Percentiles rank a stretch among this genome's conserved stretches.
Evolutionary conservation across 2,888 invertebrate species (phyloP).

Genomic region (Parelbella ahira): DNA sequence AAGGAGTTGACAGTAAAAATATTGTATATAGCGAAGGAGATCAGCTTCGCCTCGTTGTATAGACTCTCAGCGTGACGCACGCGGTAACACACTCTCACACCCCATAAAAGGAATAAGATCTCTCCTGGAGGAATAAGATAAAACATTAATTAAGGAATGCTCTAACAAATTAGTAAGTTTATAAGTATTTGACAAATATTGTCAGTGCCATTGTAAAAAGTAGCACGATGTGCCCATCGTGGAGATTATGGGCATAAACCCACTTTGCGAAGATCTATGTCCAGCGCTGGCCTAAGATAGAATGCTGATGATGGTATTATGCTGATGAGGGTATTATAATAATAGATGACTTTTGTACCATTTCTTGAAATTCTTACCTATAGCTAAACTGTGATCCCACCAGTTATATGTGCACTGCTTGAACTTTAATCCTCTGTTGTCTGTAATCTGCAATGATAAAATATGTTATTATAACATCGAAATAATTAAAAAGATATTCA

Average conservation of each 20-base stretch:
- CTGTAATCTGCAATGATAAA: slow-evolving; percentile 85
- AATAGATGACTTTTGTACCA: too few species aligned
- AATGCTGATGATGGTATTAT: too few species aligned
- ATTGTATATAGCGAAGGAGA: slow-evolving; percentile 97
- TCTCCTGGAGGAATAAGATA: slow-evolving; percentile 78
- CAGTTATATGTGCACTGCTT: slow-evolving; percentile 95
- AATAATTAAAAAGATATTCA: too few species aligned
- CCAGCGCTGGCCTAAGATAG: too few species aligned
- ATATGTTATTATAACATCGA: too few species aligned
- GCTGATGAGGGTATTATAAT: too few species aligned
- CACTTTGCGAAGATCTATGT: too few species aligned
- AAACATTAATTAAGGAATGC: background rate
- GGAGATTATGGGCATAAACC: too few species aligned
- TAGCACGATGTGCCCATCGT: too few species aligned
- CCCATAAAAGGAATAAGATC: slow-evolving; percentile 90
- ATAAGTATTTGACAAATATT: too few species aligned
- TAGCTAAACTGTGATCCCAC: slow-evolving; percentile 97
- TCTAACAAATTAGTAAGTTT: too few species aligned
- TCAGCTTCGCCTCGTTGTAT: slow-evolving; percentile 95
- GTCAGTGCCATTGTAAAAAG: too few species aligned
- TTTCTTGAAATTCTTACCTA: slow-evolving; percentile 83
- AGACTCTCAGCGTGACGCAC: slow-evolving; percentile 94
- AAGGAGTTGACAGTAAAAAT: slow-evolving; percentile 95
- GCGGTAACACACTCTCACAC: slow-evolving; percentile 91
- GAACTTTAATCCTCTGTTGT: slow-evolving; percentile 88